Evolutionary conservation across 35 echinoderm and acorn worm genomes (phyloP), one percentile per base, ranked within the genome.

Genomic region (Apostichopus japonicus): DNA sequence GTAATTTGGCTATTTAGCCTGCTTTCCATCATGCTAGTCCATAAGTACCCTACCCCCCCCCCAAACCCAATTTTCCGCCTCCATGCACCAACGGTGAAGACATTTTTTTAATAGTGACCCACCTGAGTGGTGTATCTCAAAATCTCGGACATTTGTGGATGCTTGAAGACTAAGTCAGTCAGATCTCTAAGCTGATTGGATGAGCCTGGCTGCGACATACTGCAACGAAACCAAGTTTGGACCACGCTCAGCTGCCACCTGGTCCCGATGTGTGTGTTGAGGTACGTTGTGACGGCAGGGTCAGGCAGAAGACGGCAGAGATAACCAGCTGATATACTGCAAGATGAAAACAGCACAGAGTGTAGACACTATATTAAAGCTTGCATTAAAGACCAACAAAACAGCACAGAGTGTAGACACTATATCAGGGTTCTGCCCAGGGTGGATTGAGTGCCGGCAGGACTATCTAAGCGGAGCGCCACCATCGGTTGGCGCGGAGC

Each of bases 241-340:
- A 93, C 80, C 55, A 93, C 16, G n/a, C 67, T 51, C 13, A 77
- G 10, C 55, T 93, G 83, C 82, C 84, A 93, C 65, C 23, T 77
- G 21, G 51, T 24, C 4, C 67, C 92, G 24, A 78, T 23, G 44
- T 87, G 27, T 10, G 25, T 67, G 13, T 88, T 75, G 6, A 93
- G 90, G 70, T 55, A 78, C 15, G 65, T n/a, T 13, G 80, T 79
- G 73, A 93, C 53, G 17, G 61, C 83, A 55, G 44, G n/a, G 56
- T 87, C 77, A 5, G 92, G 92, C 80, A 93, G 67, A 16, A 93
- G 82, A 54, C 65, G 83, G 19, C 92, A 93, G 8, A 93, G 82
- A 23, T 93, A 93, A 11, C 83, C 63, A 58, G 77, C 44, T 27
- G 92, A 93, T 6, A 93, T 77, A 62, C 92, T 93, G 56, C 55